phyloP scores from a whole-genome alignment of 2,888 invertebrate species.

The Timema podura region DNA sequence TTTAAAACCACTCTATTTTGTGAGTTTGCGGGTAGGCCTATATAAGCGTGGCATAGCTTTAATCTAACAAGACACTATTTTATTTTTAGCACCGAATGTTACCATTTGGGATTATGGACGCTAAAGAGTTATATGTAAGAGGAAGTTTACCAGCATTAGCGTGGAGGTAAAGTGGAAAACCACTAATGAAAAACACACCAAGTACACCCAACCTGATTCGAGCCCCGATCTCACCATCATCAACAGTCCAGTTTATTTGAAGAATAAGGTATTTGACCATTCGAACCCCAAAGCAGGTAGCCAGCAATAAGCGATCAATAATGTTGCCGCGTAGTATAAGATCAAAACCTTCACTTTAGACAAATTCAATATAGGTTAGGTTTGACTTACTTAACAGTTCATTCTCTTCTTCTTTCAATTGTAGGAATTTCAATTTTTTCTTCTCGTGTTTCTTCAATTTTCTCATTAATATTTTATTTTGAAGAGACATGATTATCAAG shows the following conservation, averaged over 20 bases:
- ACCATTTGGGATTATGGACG: too few relatives aligned
- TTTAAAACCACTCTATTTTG: too few relatives aligned
- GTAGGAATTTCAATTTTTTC: conserved; percentile 57
- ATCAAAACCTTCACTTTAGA: not conserved
- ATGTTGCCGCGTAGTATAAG: not conserved
- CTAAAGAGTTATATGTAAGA: too few relatives aligned
- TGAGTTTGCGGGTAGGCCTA: too few relatives aligned
- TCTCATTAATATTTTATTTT: conserved; percentile 67
- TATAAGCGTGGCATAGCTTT: too few relatives aligned
- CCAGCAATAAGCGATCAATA: not conserved
- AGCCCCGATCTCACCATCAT: too few relatives aligned
- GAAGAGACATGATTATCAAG: conserved; percentile 51
- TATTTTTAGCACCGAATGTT: too few relatives aligned
- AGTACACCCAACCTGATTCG: too few relatives aligned
- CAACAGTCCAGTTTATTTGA: not conserved
- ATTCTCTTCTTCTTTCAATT: conserved; percentile 52
- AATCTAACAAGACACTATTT: too few relatives aligned
- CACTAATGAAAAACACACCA: too few relatives aligned
- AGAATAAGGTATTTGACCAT: not conserved
- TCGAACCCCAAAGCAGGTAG: not conserved
- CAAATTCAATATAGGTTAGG: conserved; percentile 3
- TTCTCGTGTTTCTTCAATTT: conserved; percentile 76
- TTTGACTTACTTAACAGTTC: conserved; percentile 37
- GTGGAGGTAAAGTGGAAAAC: too few relatives aligned
- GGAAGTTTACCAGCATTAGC: too few relatives aligned